Evolutionary conservation across 2,113 vertebrate genomes (phyloP), one percentile per base, ranked within the genome.

Genomic region (Spea multiplicata): DNA sequence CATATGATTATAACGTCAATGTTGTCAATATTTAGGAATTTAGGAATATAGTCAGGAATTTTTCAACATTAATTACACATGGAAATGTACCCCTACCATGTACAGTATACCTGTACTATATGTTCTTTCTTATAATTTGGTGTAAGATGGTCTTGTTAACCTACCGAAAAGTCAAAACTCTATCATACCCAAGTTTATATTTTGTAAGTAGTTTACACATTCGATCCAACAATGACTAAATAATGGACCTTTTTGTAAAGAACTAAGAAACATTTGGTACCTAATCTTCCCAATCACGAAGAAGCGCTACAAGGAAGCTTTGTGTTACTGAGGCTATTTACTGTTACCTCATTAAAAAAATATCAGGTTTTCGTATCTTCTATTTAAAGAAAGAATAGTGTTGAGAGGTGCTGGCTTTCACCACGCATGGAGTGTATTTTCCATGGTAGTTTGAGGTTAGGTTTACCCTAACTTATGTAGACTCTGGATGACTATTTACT

Each of bases 321-420:
- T 80, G 52, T 80, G 77, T 73, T 67, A 67, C 64, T 73, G 17
- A 48, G n/a, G 45, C 71, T 73, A 73, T 80, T 67, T 73, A 67
- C 70, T 73, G 50, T 73, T 66, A 72, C 59, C 76, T 55, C 73
- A 47, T 73, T 47, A 66, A 73, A 71, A 61, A 66, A 84, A 61
- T 46, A 82, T 13, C 83, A 82, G 81, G n/a, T 86, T 71, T 82
- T 87, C 14, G 5, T 65, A 78, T 84, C 86, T 66, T 83, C 75
- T 74, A 79, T 57, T 66, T 75, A 86, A 71, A 53, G 79, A 87
- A 86, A 86, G 5, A 47, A 45, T 50, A 68, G 50, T 49, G 78
- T 49, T 4, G 0, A 50, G 74, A 80, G 10, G 81, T 46, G n/a
- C 46, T 81, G 12, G 78, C 67, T 69, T 86, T 74, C 71, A 73